Evolutionary conservation across 37 sponge, comb jelly and placozoan species (phyloP), one percentile per base, ranked within the genome.

Genomic region (Aphrocallistes beatrix): DNA sequence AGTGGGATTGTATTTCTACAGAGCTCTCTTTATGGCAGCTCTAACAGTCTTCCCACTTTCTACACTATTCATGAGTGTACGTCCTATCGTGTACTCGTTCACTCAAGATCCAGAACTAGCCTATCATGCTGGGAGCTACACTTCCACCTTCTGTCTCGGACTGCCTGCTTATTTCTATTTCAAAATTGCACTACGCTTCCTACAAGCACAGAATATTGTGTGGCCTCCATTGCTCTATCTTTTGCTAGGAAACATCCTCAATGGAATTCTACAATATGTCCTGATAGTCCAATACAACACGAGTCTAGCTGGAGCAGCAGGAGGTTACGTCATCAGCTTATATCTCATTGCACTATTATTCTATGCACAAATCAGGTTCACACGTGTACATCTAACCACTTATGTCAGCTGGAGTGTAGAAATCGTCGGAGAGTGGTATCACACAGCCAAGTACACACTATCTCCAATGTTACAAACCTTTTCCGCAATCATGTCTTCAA

Each of bases 1-100:
- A 60, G 75, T 60, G 34, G 75, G 75, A 60, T 60, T 60, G 32
- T 60, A 60, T 30, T 60, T 60, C 75, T 60, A 60, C 75, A 60
- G 75, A 60, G 75, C 75, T 60, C 75, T 60, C 10, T 60, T 60
- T 30, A 60, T 60, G 75, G 25, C 75, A 60, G 75, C 75, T 60
- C 75, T 60, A 19, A 60, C 75, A 8, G 10, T 3, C 75, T 32
- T 60, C 8, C 75, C 75, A 60, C 28, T 60, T 25, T 60, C n/a
- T 30, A 60, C 75, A 60, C 6, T 60, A 3, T 60, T 19, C 32
- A 60, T 60, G 10, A 19, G 75, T 60, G 34, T 60, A 19, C 75
- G 75, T 60, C 75, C 75, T 60, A 60, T 60, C 75, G 75, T 60
- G 28, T 60, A 60, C 75, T 60, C n/a, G 17, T 13, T 60, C 10